Evolutionary conservation across 2,888 invertebrate genomes (phyloP).

Genomic region (Caenorhabditis sp.): DNA sequence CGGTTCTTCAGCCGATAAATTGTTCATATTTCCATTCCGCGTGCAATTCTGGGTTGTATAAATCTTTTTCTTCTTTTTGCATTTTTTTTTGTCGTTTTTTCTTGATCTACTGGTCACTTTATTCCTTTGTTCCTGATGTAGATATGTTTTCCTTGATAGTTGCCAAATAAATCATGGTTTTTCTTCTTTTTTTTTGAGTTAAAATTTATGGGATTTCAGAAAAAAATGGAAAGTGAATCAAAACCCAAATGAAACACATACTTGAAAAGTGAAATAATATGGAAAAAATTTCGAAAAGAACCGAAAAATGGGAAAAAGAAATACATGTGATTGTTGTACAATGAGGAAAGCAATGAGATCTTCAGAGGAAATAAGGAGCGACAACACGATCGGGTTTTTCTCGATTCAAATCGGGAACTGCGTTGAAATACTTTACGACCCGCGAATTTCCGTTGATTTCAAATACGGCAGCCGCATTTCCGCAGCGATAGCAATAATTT

Average conservation of each 20-base stretch:
- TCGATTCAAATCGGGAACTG: slow-evolving; percentile 84
- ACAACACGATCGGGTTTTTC: slow-evolving; percentile 89
- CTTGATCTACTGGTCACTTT: background rate
- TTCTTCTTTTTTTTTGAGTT: slow-evolving; percentile 7
- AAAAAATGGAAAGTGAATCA: background rate
- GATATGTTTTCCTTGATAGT: background rate
- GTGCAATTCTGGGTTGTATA: slow-evolving; percentile 5
- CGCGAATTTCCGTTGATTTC: slow-evolving; percentile 75
- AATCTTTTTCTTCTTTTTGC: background rate
- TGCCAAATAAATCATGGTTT: background rate
- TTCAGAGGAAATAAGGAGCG: slow-evolving; percentile 93
- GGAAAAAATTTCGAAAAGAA: background rate
- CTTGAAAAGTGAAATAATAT: slow-evolving; percentile 6
- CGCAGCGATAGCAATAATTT: slow-evolving; percentile 99
- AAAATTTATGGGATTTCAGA: background rate
- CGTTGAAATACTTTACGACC: slow-evolving; percentile 78
- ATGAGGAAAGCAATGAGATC: background rate
- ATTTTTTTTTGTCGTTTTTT: background rate
- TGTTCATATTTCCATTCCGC: slow-evolving; percentile 6
- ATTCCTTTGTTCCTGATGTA: background rate
- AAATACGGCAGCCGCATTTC: slow-evolving; percentile 95
- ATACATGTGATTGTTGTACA: background rate
- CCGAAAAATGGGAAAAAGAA: slow-evolving; percentile 6
- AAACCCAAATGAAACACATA: slow-evolving; percentile 18
- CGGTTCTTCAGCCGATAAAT: background rate